Evolutionary conservation across 2,797 vertebrate genomes (phyloP), one percentile per base, ranked within the genome.

Genomic region (Poeciliopsis infans): DNA sequence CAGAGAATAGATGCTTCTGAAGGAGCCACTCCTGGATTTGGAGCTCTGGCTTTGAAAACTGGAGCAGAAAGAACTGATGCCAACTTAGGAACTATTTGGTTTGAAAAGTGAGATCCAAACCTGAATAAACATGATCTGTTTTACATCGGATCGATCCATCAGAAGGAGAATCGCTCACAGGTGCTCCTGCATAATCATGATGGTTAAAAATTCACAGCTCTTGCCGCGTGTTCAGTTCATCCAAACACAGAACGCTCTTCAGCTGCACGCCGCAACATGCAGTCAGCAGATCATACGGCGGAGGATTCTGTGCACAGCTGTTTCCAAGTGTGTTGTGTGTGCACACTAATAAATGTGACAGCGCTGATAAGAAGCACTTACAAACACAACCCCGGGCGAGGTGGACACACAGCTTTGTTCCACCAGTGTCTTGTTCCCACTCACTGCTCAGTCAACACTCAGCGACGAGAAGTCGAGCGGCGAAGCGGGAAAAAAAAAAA

Each of bases 101-200:
- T 46, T 77, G 76, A 66, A 75, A 83, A 33, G 43, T 7, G 18
- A 71, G 36, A 81, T 47, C 39, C 69, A 70, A 47, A 73, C 74
- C 85, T 84, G 88, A 89, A 80, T 86, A 90, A 89, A 90, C 81
- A 80, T 43, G 82, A 84, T 86, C 71, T 36, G 59, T 76, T 85
- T 72, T 46, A 68, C 57, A 59, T 47, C 0, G 2, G 7, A 79
- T 20, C 57, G 74, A 84, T 79, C 83, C 64, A 70, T 78, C 75
- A 72, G 78, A 80, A 51, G 64, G 43, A 31, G 31, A 36, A 74
- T 61, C 20, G 73, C 41, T 76, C 59, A 76, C 83, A 83, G 59
- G 51, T 81, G 78, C 79, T 75, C 75, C 74, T 85, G 77, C 66
- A 75, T 64, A 79, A 80, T 85, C 82, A 85, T 61, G 78, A 78